A percentile compares a stretch with the other conserved stretches of the same genome.
Conservation (phyloP, 2,888 invertebrate genomes). For the Heliconius ismenius region DNA sequence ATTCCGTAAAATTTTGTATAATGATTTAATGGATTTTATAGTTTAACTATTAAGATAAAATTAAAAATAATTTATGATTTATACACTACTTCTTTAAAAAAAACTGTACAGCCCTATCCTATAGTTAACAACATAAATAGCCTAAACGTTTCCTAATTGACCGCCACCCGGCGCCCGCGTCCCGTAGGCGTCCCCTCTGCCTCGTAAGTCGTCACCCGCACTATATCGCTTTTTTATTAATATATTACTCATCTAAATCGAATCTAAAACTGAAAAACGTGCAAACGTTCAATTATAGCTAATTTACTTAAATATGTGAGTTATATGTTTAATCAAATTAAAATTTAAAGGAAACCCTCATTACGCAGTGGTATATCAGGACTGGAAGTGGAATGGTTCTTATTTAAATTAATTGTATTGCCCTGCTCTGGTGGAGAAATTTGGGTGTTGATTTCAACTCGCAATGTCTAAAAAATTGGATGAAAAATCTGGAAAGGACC, state of each 20-base stretch:
- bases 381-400: not conserved
- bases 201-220: conserved; percentile 39
- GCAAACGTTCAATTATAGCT: not conserved
- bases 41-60: not conserved
- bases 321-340: not conserved
- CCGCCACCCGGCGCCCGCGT: conserved; percentile 53
- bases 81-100: not conserved
- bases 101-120: conserved; percentile 43
- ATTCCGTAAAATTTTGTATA: too few relatives aligned
- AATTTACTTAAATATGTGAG: conserved; percentile 1
- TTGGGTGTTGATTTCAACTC: too few relatives aligned
- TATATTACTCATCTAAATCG: conserved; percentile 39
- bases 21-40: not conserved
- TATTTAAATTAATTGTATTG: not conserved
- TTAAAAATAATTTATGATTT: not conserved
- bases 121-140: conserved; percentile 50
- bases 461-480: too few relatives aligned
- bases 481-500: too few relatives aligned
- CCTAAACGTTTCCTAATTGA: conserved; percentile 53
- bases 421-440: too few relatives aligned
- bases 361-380: too few relatives aligned
- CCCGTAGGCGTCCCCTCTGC: conserved; percentile 35
- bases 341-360: too few relatives aligned
- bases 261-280: conserved; percentile 29
- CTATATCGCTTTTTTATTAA: conserved; percentile 45